These are phyloP conservation scores for Eupristina koningsbergeri DNA, from an alignment of 1,140 invertebrate species.

Conservation along the genomic window DNA sequence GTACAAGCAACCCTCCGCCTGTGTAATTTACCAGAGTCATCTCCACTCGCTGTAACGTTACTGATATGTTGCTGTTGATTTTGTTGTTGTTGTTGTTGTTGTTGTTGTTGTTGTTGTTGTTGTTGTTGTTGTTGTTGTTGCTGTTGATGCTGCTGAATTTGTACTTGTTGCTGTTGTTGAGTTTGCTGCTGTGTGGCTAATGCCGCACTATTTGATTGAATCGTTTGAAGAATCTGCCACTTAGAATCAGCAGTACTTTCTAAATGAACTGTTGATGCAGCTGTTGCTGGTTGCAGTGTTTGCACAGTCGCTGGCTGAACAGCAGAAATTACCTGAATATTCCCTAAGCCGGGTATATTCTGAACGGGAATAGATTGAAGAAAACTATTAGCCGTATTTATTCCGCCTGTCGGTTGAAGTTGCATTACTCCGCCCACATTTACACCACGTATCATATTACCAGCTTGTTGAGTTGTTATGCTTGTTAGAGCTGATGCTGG, in stretches of 20 bases:
- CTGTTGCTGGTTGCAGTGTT: constrained; percentile 60
- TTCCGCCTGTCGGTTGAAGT: constrained; percentile 63
- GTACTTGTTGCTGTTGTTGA: constrained; percentile 59
- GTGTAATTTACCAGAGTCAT: constrained; percentile 64
- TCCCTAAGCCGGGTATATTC: constrained; percentile 83
- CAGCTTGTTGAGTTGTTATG: constrained; percentile 62
- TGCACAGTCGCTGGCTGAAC: constrained; percentile 68
- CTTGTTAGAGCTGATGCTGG: constrained; percentile 76
- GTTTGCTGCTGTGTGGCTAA: constrained; percentile 56
- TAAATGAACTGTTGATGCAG: constrained; percentile 58
- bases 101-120: constrained; percentile 67
- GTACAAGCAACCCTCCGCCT: constrained; percentile 91
- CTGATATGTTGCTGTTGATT: constrained; percentile 59
- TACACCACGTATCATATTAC: constrained; percentile 67
- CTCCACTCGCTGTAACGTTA: constrained; percentile 53
- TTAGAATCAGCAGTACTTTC: constrained; percentile 51
- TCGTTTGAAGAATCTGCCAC: constrained; percentile 80
- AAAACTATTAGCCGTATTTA: constrained; percentile 67
- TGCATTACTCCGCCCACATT: constrained; percentile 67
- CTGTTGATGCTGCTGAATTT: constrained; percentile 63
- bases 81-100: constrained; percentile 53
- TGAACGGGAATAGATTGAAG: constrained; percentile 79
- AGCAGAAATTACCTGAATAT: constrained; percentile 83
- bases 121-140: constrained; percentile 64
- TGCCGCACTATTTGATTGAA: constrained; percentile 67